These are phyloP conservation scores for Lophotriccus pileatus DNA, from an alignment of 2,797 vertebrate genomes.

Conservation along the genomic window DNA sequence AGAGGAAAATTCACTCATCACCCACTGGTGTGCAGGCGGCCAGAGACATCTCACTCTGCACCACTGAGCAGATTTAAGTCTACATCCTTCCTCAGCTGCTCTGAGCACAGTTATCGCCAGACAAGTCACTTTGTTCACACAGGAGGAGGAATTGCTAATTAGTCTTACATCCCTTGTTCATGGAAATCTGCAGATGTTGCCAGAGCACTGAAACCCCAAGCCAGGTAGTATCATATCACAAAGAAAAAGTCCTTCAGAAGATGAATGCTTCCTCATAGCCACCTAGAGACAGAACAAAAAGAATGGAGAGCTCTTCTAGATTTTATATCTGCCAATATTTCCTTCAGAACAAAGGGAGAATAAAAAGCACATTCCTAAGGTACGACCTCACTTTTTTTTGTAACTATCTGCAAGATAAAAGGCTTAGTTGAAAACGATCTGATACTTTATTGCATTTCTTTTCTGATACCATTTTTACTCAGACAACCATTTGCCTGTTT, in stretches of 20 bases:
- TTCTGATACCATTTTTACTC: not conserved
- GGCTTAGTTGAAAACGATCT: not conserved
- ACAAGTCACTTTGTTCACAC: not conserved
- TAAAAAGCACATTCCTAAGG: not conserved
- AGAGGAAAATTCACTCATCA: not conserved
- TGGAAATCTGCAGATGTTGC: not conserved
- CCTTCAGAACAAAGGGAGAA: not conserved
- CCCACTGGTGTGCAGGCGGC: not conserved
- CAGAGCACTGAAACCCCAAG: not conserved
- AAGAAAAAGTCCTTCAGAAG: not conserved
- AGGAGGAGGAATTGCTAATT: not conserved
- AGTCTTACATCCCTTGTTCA: not conserved
- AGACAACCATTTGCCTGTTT: not conserved
- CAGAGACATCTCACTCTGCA: not conserved
- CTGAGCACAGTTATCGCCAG: not conserved
- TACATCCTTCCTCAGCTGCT: not conserved
- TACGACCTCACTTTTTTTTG: not conserved
- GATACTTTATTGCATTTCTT: not conserved
- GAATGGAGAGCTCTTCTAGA: not conserved
- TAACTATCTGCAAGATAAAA: not conserved
- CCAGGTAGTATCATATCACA: not conserved
- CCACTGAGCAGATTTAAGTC: not conserved
- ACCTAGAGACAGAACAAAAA: not conserved
- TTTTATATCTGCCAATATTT: not conserved
- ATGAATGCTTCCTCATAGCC: not conserved